Conservation (phyloP, 2,888 invertebrate genomes). For the Lysandra coridon region DNA sequence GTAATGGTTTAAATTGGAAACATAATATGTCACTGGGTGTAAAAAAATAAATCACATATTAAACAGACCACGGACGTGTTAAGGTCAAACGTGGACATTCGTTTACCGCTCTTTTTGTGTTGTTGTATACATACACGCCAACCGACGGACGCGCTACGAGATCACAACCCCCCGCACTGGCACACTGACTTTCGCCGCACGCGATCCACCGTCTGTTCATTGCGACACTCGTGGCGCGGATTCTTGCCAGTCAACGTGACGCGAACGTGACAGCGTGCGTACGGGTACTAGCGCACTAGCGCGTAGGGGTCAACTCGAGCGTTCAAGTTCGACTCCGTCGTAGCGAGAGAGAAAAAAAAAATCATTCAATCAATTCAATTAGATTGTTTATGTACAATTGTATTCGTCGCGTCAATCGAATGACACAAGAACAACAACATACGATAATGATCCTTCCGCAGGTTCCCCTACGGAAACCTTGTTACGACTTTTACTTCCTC, state of each 20-base stretch:
- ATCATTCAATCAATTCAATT: not conserved
- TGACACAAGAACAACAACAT: too few species aligned
- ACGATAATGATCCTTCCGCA: constrained; percentile 48
- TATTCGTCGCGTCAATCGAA: not conserved
- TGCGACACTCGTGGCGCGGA: too few species aligned
- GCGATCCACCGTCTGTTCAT: too few species aligned
- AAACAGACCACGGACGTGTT: not conserved
- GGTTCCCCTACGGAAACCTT: too few species aligned
- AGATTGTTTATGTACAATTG: not conserved
- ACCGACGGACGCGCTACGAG: too few species aligned
- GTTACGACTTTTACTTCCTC: constrained; percentile 33
- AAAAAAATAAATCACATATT: not conserved
- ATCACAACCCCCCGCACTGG: too few species aligned
- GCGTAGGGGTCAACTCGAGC: not conserved
- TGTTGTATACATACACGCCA: not conserved
- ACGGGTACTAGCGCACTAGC: not conserved
- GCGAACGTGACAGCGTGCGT: too few species aligned
- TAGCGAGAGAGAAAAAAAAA: not conserved
- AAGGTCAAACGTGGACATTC: not conserved
- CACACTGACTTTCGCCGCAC: too few species aligned
- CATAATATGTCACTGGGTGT: constrained; percentile 16
- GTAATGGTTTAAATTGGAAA: constrained; percentile 56
- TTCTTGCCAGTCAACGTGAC: too few species aligned
- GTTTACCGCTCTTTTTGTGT: not conserved
- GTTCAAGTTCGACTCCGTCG: not conserved